Conservation (phyloP, 2,888 invertebrate species). For the Hymenopus coronatus region DNA sequence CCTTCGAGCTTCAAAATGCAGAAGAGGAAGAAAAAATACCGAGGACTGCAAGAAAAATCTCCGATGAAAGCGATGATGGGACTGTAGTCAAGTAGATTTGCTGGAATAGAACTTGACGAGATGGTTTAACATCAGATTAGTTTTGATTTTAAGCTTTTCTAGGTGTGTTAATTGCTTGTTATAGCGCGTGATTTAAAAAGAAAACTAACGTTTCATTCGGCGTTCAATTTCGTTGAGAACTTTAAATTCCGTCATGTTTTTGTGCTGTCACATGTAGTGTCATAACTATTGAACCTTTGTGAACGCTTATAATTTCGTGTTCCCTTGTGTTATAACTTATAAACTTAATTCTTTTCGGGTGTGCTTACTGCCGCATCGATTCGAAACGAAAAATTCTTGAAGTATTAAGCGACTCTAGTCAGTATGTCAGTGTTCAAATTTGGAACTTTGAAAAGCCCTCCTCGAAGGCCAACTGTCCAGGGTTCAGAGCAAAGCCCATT, state of each 20-base stretch:
- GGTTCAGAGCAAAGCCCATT: constrained; percentile 30
- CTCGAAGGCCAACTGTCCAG: constrained; percentile 24
- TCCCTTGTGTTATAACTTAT: background rate
- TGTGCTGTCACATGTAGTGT: background rate
- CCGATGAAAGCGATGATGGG: background rate
- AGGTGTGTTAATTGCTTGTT: background rate
- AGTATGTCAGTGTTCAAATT: constrained; percentile 26
- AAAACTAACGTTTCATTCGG: background rate
- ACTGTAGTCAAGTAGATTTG: background rate
- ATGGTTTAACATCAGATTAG: background rate
- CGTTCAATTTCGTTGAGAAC: background rate
- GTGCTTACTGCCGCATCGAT: background rate
- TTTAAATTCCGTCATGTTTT: background rate
- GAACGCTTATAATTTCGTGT: background rate
- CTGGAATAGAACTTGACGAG: background rate
- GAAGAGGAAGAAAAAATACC: constrained; percentile 13
- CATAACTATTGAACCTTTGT: background rate
- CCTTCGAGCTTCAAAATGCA: constrained; percentile 12
- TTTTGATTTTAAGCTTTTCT: background rate
- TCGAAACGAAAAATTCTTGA: background rate
- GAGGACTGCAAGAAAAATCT: background rate
- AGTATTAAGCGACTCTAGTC: background rate
- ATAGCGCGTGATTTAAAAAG: background rate
- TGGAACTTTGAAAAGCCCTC: constrained; percentile 25
- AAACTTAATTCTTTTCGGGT: background rate